Base-by-base conservation (phyloP, 2,113 vertebrate species). In the Rhinolophus sinicus region DNA sequence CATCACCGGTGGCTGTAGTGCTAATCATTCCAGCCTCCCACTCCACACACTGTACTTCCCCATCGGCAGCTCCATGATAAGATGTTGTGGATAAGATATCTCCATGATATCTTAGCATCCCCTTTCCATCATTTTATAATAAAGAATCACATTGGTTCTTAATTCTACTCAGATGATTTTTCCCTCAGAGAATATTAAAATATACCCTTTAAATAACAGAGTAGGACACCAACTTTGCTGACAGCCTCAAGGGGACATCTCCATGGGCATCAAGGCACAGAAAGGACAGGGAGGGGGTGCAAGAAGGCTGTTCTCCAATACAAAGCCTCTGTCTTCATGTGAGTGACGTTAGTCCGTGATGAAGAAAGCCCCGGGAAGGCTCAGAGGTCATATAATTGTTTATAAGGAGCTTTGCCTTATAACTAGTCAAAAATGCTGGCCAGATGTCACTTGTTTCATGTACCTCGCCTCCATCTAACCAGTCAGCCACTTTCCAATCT, bases 341-440 rank as follows among this genome's bases (percentile, higher is more conserved):
- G 40, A 11, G 15, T 6, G 6, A 14, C 5, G 30, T 38, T 58
- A 2, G 0, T 13, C 0, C 14, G 18, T 3, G 44, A 67, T 47
- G 28, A 84, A 60, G 72, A 67, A 52, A 24, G 5, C 11, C 9
- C 28, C 2, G 3, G 2, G n/a, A 85, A 83, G 52, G 76, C 38
- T 50, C 44, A 50, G 28, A 76, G 44, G 19, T 21, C 62, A 30
- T 12, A 5, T 7, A 84, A 6, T 14, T 22, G n/a, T 24, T 58
- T 88, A 18, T 10, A 65, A 65, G 67, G 65, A 14, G 15, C 73
- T 85, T 65, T 94, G 47, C 26, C 44, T 78, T 82, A 1, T 18
- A 90, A 85, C 44, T 12, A 33, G 8, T 67, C 72, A 35, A 58
- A 69, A 50, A 6, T 33, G 8, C 52, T 47, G 81, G 64, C 35